Evolutionary conservation across 2,797 vertebrate species (phyloP), one percentile per base, ranked within the genome.

Genomic region (Kryptopterus vitreolus): DNA sequence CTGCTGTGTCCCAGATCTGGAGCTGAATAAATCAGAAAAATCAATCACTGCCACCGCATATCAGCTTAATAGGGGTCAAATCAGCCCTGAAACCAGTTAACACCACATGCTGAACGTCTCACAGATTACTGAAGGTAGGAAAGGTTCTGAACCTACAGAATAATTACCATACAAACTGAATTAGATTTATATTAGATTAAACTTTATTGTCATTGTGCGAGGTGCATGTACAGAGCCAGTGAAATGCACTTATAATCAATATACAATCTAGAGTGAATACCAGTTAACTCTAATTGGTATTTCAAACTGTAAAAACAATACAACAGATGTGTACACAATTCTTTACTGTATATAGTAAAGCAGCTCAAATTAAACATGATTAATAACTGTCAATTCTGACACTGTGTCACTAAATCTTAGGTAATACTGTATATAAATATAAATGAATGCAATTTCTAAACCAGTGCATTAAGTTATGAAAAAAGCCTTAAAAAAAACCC

Each of bases 1-100:
- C 98, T 0, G 98, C 98, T 0, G 98, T 99, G 94, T 99, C 98
- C 98, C 98, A 99, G 91, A 99, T 99, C 94, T 99, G 98, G 88
- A 99, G 95, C 98, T 99, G 88, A 35, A 59, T 26, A 66, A 81
- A 61, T 76, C 18, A 82, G 65, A 80, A 1, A 74, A 81, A 72
- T 63, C 26, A 13, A 77, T 68, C 68, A 77, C 66, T 66, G 22
- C 58, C 70, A 52, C 33, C 53, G 52, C 66, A 72, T 48, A 50
- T 29, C 15, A 55, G 20, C 31, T 79, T 10, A 55, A 73, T 29
- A 50, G 72, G 79, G 70, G 77, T 35, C 29, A 20, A 43, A 68
- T 69, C 31, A 46, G 24, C 8, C 61, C 31, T 13, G 16, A 68
- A 38, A 57, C 18, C 8, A 77, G 68, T 31, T 85, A 15, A 33